phyloP scores from a whole-genome alignment of 2,797 vertebrate genomes.

The Paramormyrops hopkinsi region DNA sequence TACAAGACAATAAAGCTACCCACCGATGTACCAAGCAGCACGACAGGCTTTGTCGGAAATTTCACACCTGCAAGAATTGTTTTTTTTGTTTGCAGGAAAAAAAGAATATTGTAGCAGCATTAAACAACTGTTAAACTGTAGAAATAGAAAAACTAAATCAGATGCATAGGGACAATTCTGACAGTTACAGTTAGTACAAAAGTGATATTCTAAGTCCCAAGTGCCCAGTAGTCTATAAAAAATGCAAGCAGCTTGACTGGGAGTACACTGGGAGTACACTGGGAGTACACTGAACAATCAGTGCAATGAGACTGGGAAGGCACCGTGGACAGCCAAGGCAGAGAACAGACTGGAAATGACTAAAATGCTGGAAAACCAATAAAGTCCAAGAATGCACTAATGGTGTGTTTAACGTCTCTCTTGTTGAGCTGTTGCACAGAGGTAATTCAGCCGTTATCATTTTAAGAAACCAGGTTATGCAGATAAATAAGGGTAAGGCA shows the following conservation, averaged over 20 bases:
- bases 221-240: neutral
- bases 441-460: neutral
- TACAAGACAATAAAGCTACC: neutral
- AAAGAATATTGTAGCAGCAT: neutral
- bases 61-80: neutral
- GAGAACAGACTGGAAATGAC: neutral
- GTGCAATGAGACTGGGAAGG: neutral
- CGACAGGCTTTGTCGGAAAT: neutral
- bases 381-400: neutral
- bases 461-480: neutral
- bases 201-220: neutral
- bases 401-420: neutral
- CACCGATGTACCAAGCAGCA: neutral
- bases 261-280: neutral
- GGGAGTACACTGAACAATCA: neutral
- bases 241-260: neutral
- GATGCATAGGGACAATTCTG: neutral
- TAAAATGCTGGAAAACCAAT: neutral
- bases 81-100: neutral
- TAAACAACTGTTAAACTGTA: neutral
- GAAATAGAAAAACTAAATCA: neutral
- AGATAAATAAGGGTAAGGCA: neutral
- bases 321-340: neutral
- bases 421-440: neutral
- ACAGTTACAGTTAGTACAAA: neutral